Conservation (phyloP, 2,113 vertebrate species). For the Oreotrochilus melanogaster region DNA sequence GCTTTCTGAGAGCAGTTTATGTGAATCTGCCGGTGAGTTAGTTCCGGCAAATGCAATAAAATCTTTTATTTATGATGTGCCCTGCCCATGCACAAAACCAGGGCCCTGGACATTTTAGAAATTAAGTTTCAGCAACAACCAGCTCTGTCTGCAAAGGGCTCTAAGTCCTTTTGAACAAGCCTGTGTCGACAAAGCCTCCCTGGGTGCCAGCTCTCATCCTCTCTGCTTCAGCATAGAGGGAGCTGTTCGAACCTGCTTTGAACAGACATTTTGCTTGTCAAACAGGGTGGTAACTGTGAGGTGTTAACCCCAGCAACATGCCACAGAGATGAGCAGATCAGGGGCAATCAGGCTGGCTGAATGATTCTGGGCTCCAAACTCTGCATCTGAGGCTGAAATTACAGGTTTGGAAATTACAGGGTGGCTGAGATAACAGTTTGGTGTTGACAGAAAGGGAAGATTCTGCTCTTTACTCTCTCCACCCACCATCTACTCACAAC, state of each 20-base stretch:
- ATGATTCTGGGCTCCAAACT: neutral
- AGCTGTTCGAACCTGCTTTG: neutral
- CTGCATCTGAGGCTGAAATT: constrained; percentile 47
- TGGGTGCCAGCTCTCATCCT: neutral
- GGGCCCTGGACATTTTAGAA: fast-evolving
- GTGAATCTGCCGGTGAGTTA: neutral
- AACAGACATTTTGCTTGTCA: neutral
- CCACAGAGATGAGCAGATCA: fast-evolving
- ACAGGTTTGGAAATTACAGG: constrained; percentile 28
- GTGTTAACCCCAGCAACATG: neutral
- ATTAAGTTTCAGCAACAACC: neutral
- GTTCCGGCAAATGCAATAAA: neutral
- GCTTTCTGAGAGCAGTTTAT: neutral
- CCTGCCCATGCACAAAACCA: neutral
- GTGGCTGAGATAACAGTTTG: constrained; percentile 23
- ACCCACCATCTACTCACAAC: neutral
- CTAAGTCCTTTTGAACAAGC: neutral
- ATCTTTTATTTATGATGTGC: neutral
- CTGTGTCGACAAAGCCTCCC: neutral
- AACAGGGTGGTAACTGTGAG: neutral
- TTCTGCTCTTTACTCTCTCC: neutral
- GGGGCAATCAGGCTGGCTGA: neutral
- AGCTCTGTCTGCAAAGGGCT: neutral
- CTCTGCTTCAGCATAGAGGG: neutral
- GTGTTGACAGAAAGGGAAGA: neutral